Conservation (phyloP, 2,113 vertebrate species). For the Callionymus lyra region DNA sequence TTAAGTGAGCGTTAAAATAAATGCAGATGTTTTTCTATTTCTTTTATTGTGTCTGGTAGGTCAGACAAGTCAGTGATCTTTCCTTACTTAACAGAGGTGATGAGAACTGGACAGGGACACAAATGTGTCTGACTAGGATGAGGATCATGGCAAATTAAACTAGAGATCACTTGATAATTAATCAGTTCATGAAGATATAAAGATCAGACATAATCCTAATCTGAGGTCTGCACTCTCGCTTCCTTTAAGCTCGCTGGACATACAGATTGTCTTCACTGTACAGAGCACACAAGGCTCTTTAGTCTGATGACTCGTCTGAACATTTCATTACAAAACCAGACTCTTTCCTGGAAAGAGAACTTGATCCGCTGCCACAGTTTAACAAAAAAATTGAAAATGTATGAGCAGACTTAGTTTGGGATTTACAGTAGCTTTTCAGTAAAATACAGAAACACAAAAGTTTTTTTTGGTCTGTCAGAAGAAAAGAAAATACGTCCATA, state of each 20-base stretch:
- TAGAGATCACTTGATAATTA: slow-evolving; percentile 15
- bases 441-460: too few species aligned
- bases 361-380: not conserved
- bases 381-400: too few species aligned
- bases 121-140: slow-evolving; percentile 12
- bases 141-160: slow-evolving; percentile 6
- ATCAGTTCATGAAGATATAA: slow-evolving; percentile 10
- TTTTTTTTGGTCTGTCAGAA: too few species aligned
- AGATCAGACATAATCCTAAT: slow-evolving; percentile 29
- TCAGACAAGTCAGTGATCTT: too few species aligned
- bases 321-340: not conserved
- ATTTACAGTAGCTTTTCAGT: too few species aligned
- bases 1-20: too few species aligned
- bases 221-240: slow-evolving; percentile 23
- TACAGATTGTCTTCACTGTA: slow-evolving; percentile 1
- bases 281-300: not conserved
- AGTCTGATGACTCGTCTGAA: slow-evolving; percentile 2
- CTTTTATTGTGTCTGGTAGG: too few species aligned
- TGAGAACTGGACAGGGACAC: not conserved
- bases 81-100: too few species aligned
- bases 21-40: too few species aligned
- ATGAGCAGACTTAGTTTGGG: too few species aligned
- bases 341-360: not conserved
- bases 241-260: not conserved
- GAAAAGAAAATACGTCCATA: too few species aligned